Evolutionary conservation across 2,888 invertebrate species (phyloP).

Genomic region (Drosophila pseudotakahashii): DNA sequence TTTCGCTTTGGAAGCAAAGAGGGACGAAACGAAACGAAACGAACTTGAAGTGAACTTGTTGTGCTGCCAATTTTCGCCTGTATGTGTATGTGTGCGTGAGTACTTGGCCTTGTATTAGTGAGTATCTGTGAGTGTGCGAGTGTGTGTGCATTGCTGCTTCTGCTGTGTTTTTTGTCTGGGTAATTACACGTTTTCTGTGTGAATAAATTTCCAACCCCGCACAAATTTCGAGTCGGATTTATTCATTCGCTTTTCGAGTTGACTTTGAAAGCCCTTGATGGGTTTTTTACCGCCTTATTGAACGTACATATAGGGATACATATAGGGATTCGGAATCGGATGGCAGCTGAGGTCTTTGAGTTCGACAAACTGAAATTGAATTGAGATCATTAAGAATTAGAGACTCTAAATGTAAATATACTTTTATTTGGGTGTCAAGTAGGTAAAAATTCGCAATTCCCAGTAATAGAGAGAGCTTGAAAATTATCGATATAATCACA

Average conservation of each 20-base stretch:
- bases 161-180: slow-evolving; percentile 67
- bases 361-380: not conserved
- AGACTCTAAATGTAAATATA: too few species aligned
- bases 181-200: slow-evolving; percentile 79
- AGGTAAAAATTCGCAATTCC: too few species aligned
- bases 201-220: slow-evolving; percentile 75
- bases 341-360: not conserved
- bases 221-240: slow-evolving; percentile 23
- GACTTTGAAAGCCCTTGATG: slow-evolving; percentile 26
- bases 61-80: slow-evolving; percentile 46
- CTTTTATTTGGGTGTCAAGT: too few species aligned
- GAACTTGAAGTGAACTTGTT: slow-evolving; percentile 69
- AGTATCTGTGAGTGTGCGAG: slow-evolving; percentile 10
- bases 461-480: too few species aligned
- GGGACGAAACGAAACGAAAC: not conserved
- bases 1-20: slow-evolving; percentile 12
- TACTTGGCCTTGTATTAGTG: slow-evolving; percentile 11
- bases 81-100: slow-evolving; percentile 4
- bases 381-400: not conserved
- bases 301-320: not conserved
- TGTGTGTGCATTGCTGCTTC: slow-evolving; percentile 4
- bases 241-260: slow-evolving; percentile 37
- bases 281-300: not conserved
- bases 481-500: too few species aligned
- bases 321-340: not conserved